phyloP scores from a whole-genome alignment of 2,113 vertebrate species.

The Gnathonemus longibarbis region DNA sequence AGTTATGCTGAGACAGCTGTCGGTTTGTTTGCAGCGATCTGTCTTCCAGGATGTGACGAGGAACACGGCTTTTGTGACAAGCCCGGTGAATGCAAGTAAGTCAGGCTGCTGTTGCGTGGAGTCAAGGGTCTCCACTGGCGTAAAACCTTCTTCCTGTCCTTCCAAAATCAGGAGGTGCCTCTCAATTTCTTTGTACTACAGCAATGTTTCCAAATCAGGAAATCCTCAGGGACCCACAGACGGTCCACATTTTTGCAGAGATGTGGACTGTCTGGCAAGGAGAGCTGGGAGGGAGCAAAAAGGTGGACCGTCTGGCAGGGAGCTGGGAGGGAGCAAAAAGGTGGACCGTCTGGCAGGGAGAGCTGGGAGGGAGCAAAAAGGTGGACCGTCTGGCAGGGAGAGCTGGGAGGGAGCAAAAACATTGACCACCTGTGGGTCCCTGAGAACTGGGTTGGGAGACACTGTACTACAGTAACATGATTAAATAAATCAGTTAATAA shows the following conservation, averaged over 20 bases:
- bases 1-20: conserved; percentile 24
- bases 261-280: neutral
- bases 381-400: no score
- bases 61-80: conserved; percentile 91
- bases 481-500: neutral
- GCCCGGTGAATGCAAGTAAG: conserved; percentile 97
- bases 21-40: conserved; percentile 71
- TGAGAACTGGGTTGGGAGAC: neutral
- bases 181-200: neutral
- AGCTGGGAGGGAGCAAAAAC: neutral
- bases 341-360: no score
- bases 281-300: neutral
- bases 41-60: conserved; percentile 89
- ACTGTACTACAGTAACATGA: neutral
- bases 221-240: neutral
- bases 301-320: no score
- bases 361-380: neutral
- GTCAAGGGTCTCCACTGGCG: neutral
- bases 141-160: neutral
- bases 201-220: neutral
- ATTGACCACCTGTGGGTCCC: neutral
- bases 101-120: conserved; percentile 26
- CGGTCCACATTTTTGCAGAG: neutral
- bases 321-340: no score
- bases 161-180: neutral